Evolutionary conservation across 2,888 invertebrate species (phyloP), one percentile per base, ranked within the genome.

Genomic region (Peribatodes rhomboidaria): DNA sequence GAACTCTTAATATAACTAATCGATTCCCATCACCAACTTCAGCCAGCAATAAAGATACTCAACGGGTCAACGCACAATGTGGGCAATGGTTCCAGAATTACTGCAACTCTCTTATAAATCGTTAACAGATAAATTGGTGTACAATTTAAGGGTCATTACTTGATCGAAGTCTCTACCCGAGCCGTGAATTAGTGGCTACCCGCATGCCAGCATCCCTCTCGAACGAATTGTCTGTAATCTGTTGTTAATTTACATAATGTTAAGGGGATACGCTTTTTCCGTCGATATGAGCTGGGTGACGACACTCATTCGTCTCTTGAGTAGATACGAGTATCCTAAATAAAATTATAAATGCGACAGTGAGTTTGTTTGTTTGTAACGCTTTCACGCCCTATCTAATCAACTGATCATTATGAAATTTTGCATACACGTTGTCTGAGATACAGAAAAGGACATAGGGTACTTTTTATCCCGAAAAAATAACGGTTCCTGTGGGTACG

Each of bases 121-220:
- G 74, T 77, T 83, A 89, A 87, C 85, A 74, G 83, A 84, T 89
- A 90, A 91, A 91, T 92, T 92, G 91, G 80, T 75, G 78, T 75
- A 75, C 91, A 91, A 92, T 91, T 91, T 84, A 76, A 73, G 74
- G 69, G 80, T 81, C 82, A 89, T 89, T 88, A 89, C 84, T 87
- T 84, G 83, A 90, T 89, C 86, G 84, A 74, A 73, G 65, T 55
- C 60, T 65, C 74, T 72, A 73, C 75, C 78, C 78, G 68, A 77
- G 77, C 69, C 65, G 83, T 72, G 81, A 83, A 84, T 88, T 86
- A 84, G 82, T 76, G 78, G 70, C 62, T 13, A 80, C 90, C 90
- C 92, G 90, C 90, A 90, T 90, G 78, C 61, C 76, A 72, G 80
- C 85, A 85, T 88, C 90, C 89, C 89, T 88, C 89, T 89, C 76